These are phyloP conservation scores for Branchellion lobata DNA, from an alignment of 2,888 invertebrate species.

Conservation along the genomic window DNA sequence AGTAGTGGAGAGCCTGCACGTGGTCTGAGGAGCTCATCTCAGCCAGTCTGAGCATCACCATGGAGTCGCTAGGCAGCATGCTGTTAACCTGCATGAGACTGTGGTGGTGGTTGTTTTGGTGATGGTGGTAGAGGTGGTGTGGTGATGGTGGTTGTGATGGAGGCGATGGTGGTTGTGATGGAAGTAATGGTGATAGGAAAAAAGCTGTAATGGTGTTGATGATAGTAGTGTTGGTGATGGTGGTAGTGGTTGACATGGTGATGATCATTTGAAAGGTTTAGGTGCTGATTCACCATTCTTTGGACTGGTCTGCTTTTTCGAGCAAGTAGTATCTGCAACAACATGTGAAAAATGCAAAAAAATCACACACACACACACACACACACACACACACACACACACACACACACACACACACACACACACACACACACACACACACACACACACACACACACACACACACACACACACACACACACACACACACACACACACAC, in stretches of 20 bases:
- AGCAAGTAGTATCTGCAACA: slow-evolving; percentile 70
- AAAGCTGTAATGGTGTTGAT: slow-evolving; percentile 64
- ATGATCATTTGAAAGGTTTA: no score
- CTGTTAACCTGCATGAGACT: slow-evolving; percentile 78
- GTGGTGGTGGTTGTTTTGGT: neutral
- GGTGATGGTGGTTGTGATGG: neutral
- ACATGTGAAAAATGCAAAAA: no score
- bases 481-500: slow-evolving; percentile 43
- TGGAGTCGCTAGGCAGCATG: slow-evolving; percentile 83
- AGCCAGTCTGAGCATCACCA: slow-evolving; percentile 83
- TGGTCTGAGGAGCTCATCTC: slow-evolving; percentile 85
- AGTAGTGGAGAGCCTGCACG: slow-evolving; percentile 81
- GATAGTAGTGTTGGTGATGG: slow-evolving; percentile 64
- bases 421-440: slow-evolving; percentile 18
- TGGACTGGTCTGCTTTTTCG: slow-evolving; percentile 66
- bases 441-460: slow-evolving; percentile 39
- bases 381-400: neutral
- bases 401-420: neutral
- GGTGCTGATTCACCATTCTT: slow-evolving; percentile 61
- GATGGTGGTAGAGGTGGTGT: neutral
- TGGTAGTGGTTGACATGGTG: neutral
- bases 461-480: slow-evolving; percentile 39
- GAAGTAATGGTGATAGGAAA: slow-evolving; percentile 73
- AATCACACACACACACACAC: neutral
- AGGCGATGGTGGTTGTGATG: no score